Base-by-base conservation (phyloP, 2,888 invertebrate genomes). In the Prenolepis imparis region DNA sequence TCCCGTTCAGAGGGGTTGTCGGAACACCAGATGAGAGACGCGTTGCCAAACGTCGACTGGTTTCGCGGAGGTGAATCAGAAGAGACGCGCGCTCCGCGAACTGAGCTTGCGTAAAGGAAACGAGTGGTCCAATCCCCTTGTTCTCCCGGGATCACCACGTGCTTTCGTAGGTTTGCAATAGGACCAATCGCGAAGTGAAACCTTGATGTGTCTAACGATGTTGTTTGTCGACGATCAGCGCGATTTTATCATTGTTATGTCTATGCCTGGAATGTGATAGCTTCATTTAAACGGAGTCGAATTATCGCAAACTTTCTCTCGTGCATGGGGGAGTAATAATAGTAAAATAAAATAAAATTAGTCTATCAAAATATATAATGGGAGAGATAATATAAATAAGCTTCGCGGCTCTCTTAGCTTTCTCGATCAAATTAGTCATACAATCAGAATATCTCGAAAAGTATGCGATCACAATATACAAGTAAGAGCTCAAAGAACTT, bases 61-160 rank as follows among this genome's bases (percentile, higher is more conserved):
- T 57, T 88, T 86, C 84, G 68, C 73, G 84, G 91, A 90, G 87
- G 80, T 83, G 86, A 74, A 85, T 83, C 87, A 67, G 86, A 83
- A 84, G 90, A 89, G 88, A 82, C 83, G 84, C 86, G 84, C 81
- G 85, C 77, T 82, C 18, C 24, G 36, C 82, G 74, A 83, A 44
- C 70, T 68, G 90, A 84, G 91, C 83, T 90, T 90, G 90, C 90
- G 90, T 90, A 90, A 87, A 91, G 87, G 87, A 87, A 87, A 74
- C 84, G 84, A 61, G 68, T 81, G 82, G 78, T 75, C 86, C 91
- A 86, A 90, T 89, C 85, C 86, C 83, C 86, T 85, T 81, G 84
- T 84, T 81, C 63, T 83, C 66, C 66, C 18, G 70, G 52, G 41
- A 77, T 84, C 73, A 72, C 89, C 90, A 90, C 91, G 90, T 90